Base-by-base conservation (phyloP, 2,797 vertebrate species). In the Ispidina lecontei region DNA sequence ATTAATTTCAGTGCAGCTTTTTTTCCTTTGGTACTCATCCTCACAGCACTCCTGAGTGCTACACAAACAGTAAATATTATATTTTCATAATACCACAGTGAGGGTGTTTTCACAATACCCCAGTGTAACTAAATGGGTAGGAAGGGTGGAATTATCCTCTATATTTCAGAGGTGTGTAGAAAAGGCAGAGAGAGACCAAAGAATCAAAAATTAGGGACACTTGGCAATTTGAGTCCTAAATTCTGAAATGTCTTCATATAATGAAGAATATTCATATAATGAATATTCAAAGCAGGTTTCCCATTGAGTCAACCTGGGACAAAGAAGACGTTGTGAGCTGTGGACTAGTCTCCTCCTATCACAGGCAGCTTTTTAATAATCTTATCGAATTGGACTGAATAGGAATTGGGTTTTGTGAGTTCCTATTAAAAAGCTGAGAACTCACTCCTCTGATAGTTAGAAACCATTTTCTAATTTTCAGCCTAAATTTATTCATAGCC, bases 401-500 rank as follows among this genome's bases (percentile, higher is more conserved):
- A 91, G 55, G 75, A 95, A 90, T 84, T 79, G 13, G 81, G 87
- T 87, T 94, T 89, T 78, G 35, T 56, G 54, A 87, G 77, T 74
- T 90, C 62, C 69, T 84, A 62, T 90, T 95, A 90, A 95, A 91
- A 93, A 93, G 84, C 68, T 12, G 22, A 87, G 88, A 79, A 91
- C 28, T 93, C 81, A 69, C 62, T 87, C 41, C 62, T 94, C 78
- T 69, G 54, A 80, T 94, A 90, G 91, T 89, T 82, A 55, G 75
- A 87, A 93, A 94, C 69, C 87, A 56, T 85, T 90, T 95, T 89
- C 76, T 94, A 93, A 95, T 95, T 91, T 92, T 86, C 93, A 84
- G 25, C 59, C 63, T 89, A 89, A 93, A 94, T 96, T 94, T 96
- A 95, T 96, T 95, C 95, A 95, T 83, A 92, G 89, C 65, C 89